phyloP scores from a whole-genome alignment of 2,888 invertebrate species.

The Frankliniella fusca region DNA sequence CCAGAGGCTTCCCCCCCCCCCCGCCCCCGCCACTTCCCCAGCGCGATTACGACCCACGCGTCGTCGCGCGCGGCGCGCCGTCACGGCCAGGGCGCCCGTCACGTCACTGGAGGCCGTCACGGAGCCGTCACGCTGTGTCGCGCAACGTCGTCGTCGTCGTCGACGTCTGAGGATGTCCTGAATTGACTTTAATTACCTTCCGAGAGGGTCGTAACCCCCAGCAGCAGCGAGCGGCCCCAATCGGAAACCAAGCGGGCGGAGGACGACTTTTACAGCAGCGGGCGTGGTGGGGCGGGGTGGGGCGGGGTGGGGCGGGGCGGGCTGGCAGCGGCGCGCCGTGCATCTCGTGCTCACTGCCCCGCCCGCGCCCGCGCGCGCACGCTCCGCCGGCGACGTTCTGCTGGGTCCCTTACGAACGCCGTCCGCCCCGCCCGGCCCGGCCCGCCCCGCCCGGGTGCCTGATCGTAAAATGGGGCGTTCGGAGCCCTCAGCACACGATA shows the following conservation, averaged over 20 bases:
- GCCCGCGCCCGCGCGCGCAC: neutral
- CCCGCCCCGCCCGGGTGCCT: too few relatives aligned
- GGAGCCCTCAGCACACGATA: constrained; percentile 27
- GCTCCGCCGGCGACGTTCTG: too few relatives aligned
- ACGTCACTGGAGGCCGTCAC: neutral
- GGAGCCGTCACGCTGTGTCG: neutral
- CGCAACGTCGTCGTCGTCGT: neutral
- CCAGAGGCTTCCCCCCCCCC: neutral
- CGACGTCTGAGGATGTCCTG: neutral
- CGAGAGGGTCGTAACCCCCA: neutral
- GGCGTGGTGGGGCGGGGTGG: too few relatives aligned
- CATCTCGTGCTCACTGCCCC: neutral
- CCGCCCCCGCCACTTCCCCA: neutral
- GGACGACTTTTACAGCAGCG: too few relatives aligned
- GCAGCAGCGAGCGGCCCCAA: neutral
- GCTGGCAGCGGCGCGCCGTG: neutral
- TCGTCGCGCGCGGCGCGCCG: too few relatives aligned
- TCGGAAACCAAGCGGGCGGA: neutral
- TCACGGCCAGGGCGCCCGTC: neutral
- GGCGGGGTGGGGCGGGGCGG: too few relatives aligned
- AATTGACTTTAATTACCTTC: neutral
- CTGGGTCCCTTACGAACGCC: too few relatives aligned
- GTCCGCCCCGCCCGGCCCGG: too few relatives aligned
- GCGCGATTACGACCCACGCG: neutral
- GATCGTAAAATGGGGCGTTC: too few relatives aligned